Base-by-base conservation (phyloP, 2,797 vertebrate species). In the Trichosurus vulpecula region DNA sequence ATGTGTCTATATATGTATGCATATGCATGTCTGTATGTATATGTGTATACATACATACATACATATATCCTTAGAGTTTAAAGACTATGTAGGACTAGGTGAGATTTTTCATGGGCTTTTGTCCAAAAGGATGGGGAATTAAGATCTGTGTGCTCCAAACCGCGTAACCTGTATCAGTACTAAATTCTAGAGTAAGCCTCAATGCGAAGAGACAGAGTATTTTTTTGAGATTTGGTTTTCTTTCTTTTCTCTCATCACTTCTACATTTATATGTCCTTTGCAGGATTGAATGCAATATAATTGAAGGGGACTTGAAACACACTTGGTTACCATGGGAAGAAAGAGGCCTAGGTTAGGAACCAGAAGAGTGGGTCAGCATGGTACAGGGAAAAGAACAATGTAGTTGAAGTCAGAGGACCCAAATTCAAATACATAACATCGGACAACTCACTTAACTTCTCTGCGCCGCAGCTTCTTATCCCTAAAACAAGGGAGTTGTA, bases 231-330 rank as follows among this genome's bases (percentile, higher is more conserved):
- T 22, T 14, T 35, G 52, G 31, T 51, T 56, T 91, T 52, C 53
- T 5, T n/a, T 91, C 47, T 90, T 53, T 89, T 94, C 16, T 90
- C 74, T 57, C 14, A 27, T 31, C 30, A 89, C 91, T 90, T 90
- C 4, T 8, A 93, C 55, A 57, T 8, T 96, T 22, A 52, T 54
- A 47, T 52, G 0, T 22, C 52, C 52, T n/a, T 0, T 91, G 51
- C 30, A 31, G 41, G 30, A 12, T 56, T 27, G 2, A 47, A 5
- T 9, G 8, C 31, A 93, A 0, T 12, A 1, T 0, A 6, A 0
- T 27, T 41, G 9, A 0, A 31, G 66, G 61, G 30, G 92, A 81
- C 22, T 81, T 27, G 22, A 81, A 81, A 47, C 22, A 81, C 22
- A 81, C 19, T 47, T 81, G 74, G 31, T 22, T 47, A 19, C 74